Evolutionary conservation across 2,113 vertebrate species (phyloP).

Genomic region (Nothocercus julius): DNA sequence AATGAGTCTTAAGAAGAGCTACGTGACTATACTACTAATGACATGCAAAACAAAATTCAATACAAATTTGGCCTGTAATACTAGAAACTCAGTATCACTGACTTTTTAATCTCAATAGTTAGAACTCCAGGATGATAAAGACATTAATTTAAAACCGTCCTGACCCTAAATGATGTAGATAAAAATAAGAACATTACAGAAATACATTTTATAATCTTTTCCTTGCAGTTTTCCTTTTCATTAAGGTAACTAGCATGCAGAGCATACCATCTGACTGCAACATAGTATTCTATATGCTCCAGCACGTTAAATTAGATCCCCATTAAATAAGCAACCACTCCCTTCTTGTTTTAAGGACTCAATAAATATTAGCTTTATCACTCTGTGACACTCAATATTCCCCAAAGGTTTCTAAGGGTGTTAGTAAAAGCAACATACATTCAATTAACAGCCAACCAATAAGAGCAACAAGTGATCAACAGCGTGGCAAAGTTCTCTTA

Average conservation of each 20-base stretch:
- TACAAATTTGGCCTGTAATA: neutral
- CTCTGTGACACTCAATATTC: constrained; percentile 60
- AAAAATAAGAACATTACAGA: neutral
- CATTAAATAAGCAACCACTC: constrained; percentile 65
- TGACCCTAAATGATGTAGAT: neutral
- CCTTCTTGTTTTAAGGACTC: constrained; percentile 74
- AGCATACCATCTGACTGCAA: neutral
- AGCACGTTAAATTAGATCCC: neutral
- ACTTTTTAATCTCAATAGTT: neutral
- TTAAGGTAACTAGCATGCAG: constrained; percentile 9
- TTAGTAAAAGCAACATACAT: constrained; percentile 29
- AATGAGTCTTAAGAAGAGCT: neutral
- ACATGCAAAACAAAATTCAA: neutral
- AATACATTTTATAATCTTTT: neutral
- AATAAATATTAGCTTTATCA: constrained; percentile 78
- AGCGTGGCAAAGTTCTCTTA: constrained; percentile 23
- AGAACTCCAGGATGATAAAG: neutral
- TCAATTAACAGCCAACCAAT: constrained; percentile 34
- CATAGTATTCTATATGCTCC: neutral
- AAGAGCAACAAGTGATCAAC: constrained; percentile 30
- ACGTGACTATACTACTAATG: neutral
- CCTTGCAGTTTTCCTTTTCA: neutral
- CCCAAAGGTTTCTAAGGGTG: constrained; percentile 24
- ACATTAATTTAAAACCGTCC: neutral
- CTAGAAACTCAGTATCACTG: neutral